Base-by-base conservation (phyloP, 2,113 vertebrate species). In the Myanophis thanlyinensis region DNA sequence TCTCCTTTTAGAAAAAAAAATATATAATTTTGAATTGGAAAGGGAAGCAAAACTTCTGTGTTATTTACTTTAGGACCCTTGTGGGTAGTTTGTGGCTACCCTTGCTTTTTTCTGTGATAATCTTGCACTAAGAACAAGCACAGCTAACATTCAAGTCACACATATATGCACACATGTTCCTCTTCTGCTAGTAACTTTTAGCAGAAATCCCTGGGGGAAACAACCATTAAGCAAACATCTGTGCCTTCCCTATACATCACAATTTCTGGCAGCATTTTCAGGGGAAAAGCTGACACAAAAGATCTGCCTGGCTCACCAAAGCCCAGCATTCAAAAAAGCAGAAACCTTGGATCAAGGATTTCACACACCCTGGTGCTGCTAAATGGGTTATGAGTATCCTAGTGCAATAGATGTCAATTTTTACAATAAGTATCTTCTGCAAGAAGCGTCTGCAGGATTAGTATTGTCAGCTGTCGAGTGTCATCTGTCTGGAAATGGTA, bases 381-480 rank as follows among this genome's bases (percentile, higher is more conserved):
- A 93, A 95, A 92, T 84, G 30, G 90, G 52, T 93, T 96, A 93
- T 91, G 88, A 93, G 96, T 62, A 49, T 84, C 95, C 94, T 94
- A 88, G 94, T 96, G 94, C 88, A 94, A 91, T 91, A 88, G 46
- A 92, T 85, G 94, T 94, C 95, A 95, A 89, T 93, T 96, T 94
- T 96, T 93, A 96, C 92, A 96, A 90, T 59, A 94, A 95, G 95
- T 94, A 73, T 95, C 93, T 95, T 96, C 91, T 91, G 52, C 54
- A 95, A 97, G 95, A 93, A 93, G 49, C 48, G 94, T 92, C 90
- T 92, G 92, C 46, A 93, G 94, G 92, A 97, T 95, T 96, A 96
- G 92, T 93, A 94, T 91, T 97, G 96, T 96, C 96, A 97, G 94
- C 91, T 94, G 56, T 95, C 96, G 94, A n/a, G 91, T 93, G 89